Conservation (phyloP, 2,113 vertebrate genomes). For the Cheirogaleus medius region DNA sequence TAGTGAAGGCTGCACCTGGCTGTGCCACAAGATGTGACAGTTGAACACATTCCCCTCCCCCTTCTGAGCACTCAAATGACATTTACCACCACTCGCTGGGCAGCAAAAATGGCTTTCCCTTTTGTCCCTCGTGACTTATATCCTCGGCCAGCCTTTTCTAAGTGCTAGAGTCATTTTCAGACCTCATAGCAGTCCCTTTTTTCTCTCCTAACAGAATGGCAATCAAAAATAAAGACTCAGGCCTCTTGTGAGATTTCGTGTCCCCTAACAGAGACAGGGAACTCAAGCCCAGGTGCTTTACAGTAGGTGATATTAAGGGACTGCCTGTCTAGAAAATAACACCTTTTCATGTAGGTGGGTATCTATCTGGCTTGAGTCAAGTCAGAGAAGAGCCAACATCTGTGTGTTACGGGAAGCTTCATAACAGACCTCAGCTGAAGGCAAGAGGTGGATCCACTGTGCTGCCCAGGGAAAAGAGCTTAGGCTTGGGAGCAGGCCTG, state of each 20-base stretch:
- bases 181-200: neutral
- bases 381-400: neutral
- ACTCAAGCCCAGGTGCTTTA: neutral
- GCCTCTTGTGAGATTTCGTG: neutral
- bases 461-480: neutral
- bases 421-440: neutral
- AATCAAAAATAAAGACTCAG: neutral
- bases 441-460: neutral
- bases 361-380: neutral
- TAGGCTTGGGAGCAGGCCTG: neutral
- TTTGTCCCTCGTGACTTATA: neutral
- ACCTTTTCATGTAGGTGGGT: neutral
- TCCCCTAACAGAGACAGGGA: neutral
- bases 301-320: neutral
- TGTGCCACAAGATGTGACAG: neutral
- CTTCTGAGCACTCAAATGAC: neutral
- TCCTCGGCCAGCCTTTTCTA: neutral
- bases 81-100: neutral
- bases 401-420: accelerated
- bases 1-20: neutral
- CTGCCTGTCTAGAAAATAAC: neutral
- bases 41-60: accelerated
- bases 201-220: neutral
- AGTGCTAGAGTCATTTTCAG: neutral
- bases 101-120: neutral